Evolutionary conservation across 2,113 vertebrate genomes (phyloP), one percentile per base, ranked within the genome.

Genomic region (Stegastes partitus): DNA sequence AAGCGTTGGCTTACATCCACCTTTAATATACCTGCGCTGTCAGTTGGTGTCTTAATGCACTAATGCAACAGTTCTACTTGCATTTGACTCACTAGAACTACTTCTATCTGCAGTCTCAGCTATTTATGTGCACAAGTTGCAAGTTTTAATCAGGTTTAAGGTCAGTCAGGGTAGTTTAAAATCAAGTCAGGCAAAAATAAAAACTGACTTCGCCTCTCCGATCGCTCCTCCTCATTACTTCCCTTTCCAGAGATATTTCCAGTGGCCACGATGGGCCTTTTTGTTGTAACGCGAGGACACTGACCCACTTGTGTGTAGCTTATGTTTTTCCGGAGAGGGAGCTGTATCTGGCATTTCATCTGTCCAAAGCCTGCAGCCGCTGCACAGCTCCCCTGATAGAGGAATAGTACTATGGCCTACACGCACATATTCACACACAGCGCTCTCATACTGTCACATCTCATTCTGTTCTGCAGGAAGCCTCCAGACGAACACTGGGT

Each of bases 401-500:
- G 62, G 54, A 63, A 34, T 28, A 49, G 19, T 53, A 56, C 66
- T 44, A 19, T n/a, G 50, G 73, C 53, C 37, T 19, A 22, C n/a
- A 56, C 53, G 26, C 71, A 34, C 54, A 23, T 59, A 47, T 39
- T 57, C 57, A 58, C 74, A 68, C 37, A 57, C 61, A 63, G 16
- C 15, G 42, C 73, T 81, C 69, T 59, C 77, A 71, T 72, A 81
- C 82, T 85, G 85, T 89, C 89, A 81, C 72, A 76, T 88, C 44
- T 77, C 45, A 79, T 87, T 79, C 58, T 18, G 67, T 10, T 54
- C 62, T 70, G 83, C 58, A 66, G 15, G 47, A 57, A 42, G 75
- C 84, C 81, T 72, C 34, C 86, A 73, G 72, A 83, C 56, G 42
- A 71, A 66, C 57, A 0, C 18, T 0, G 28, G 8, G 62, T 66